Evolutionary conservation across 2,797 vertebrate species (phyloP), one percentile per base, ranked within the genome.

Genomic region (Rhinoraja longicauda): DNA sequence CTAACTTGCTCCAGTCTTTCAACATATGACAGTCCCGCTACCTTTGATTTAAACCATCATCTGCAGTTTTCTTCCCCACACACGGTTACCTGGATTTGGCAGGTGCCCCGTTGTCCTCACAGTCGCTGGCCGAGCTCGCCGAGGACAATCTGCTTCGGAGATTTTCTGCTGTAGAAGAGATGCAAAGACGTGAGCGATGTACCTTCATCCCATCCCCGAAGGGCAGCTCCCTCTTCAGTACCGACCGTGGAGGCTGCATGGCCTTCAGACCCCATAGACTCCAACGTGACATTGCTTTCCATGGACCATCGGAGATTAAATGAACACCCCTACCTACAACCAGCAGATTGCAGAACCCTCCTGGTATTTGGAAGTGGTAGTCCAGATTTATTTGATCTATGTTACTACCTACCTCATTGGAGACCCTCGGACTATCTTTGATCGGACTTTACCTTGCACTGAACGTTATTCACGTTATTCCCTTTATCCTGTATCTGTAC

Each of bases 131-230:
- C 0, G 97, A 98, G 95, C 97, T 97, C 75, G 95, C 96, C 0
- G 97, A 98, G 0, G 97, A 98, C 94, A 96, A 97, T 93, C 95
- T 96, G 96, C 97, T 98, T 88, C 96, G 96, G 94, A 96, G 95
- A 70, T 97, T 97, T 95, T 98, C 98, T 93, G 97, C 94, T 93
- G 96, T 96, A 7, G 96, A 93, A 95, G 59, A 88, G n/a, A 67
- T 36, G n/a, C 1, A 88, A 64, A 26, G 6, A 62, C 13, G 7
- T 88, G 59, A 88, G 84, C n/a, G 15, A 67, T 36, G n/a, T n/a
- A n/a, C n/a, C n/a, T n/a, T n/a, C n/a, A n/a, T 4, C n/a, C 17
- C 15, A 67, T 2, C 64, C 64, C 64, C 0, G n/a, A n/a, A 64
- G 57, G 57, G 10, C 5, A 59, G 64, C n/a, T 17, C 15, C 13